Base-by-base conservation (phyloP, 2,888 invertebrate species). In the Cantharis flavilabris region DNA sequence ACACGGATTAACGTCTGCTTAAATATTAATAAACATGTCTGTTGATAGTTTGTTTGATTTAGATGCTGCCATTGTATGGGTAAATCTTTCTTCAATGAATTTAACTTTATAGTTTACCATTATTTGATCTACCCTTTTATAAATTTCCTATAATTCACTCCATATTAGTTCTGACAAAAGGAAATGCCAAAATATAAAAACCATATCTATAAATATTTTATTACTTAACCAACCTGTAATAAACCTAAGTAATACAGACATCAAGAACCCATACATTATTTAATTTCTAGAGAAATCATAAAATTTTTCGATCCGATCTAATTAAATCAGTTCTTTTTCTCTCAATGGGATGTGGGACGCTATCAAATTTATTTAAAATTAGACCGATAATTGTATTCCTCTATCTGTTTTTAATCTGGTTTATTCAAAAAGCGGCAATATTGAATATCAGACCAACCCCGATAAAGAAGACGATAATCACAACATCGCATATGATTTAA, bases 21-120 rank as follows among this genome's bases (percentile, higher is more conserved):
- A 81, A 81, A 80, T 82, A 81, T 82, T 81, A 82, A 82, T 82
- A 82, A 82, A 81, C 82, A 82, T 82, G 82, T 81, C 80, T 76
- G 81, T 78, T 81, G 80, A 81, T 81, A 79, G 80, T 80, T 79
- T 81, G 80, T 80, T 81, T 82, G 80, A 82, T 82, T 82, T 82
- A 81, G 77, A 70, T 78, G 76, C 80, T 77, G n/a, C 70, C 72
- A 69, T 77, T 77, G 74, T 79, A 70, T 26, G 49, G 30, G 63
- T 62, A 71, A 75, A 75, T 75, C n/a, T 30, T 64, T 63, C 28
- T 64, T 70, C 28, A 72, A 70, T 69, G 16, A 67, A 70, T 65
- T 49, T 33, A 30, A 65, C 26, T 28, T 23, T 69, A 20, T 20
- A 33, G 67, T 72, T 72, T 30, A 72, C 28, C 63, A 49, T n/a